Evolutionary conservation across 2,113 vertebrate genomes (phyloP).

Genomic region (Amazona guildingii): DNA sequence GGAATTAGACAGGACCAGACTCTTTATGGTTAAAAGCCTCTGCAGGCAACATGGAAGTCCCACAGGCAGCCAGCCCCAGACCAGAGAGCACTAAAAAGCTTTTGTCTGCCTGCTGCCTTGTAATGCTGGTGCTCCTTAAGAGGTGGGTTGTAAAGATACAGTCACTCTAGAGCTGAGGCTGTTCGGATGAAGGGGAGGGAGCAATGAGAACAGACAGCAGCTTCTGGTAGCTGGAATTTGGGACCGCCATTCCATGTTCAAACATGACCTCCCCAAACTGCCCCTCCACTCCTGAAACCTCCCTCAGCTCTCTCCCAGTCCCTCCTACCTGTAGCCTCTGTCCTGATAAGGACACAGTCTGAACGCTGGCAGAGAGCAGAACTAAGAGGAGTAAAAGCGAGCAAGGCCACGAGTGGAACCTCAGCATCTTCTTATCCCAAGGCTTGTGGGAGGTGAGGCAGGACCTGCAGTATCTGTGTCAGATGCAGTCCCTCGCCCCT

Average conservation of each 20-base stretch:
- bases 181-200: not conserved
- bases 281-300: not conserved
- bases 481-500: not conserved
- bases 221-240: not conserved
- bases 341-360: constrained; percentile 35
- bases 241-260: not conserved
- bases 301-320: not conserved
- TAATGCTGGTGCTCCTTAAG: not conserved
- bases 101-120: not conserved
- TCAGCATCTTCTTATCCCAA: constrained; percentile 24
- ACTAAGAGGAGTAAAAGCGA: constrained; percentile 1
- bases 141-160: not conserved
- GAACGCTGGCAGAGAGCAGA: constrained; percentile 42
- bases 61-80: not conserved
- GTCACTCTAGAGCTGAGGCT: not conserved
- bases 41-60: not conserved
- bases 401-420: not conserved
- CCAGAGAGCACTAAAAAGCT: not conserved
- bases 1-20: not conserved
- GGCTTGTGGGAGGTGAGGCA: not conserved
- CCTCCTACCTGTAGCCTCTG: constrained; percentile 55
- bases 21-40: not conserved
- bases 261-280: not conserved
- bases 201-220: not conserved
- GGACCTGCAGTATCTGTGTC: not conserved